These are phyloP conservation scores for Campoplex nolae DNA, from an alignment of 2,888 invertebrate genomes.

Conservation along the genomic window DNA sequence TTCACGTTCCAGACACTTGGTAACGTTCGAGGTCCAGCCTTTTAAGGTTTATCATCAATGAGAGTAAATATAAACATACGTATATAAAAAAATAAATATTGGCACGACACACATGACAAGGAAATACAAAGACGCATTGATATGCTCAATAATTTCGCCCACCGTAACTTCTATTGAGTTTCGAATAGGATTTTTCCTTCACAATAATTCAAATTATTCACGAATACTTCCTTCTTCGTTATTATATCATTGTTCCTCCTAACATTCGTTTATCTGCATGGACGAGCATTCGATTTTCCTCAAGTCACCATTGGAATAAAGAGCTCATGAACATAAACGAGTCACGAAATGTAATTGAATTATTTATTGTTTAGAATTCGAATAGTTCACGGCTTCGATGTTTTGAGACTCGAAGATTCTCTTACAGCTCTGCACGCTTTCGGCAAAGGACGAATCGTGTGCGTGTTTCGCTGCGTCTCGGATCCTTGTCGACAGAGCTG, in stretches of 20 bases:
- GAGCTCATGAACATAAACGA: not conserved
- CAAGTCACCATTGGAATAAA: not conserved
- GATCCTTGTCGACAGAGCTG: conserved; percentile 28
- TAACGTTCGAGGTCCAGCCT: conserved; percentile 62
- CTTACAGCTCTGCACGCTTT: not conserved
- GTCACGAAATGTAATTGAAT: not conserved
- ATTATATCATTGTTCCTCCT: not conserved
- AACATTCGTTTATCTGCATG: not conserved
- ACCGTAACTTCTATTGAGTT: conserved; percentile 29
- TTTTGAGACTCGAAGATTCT: not conserved
- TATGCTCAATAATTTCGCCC: conserved; percentile 56
- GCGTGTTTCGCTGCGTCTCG: not conserved
- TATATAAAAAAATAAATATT: not conserved
- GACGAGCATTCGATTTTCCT: not conserved
- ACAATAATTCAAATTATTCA: conserved; percentile 9
- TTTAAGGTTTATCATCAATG: conserved; percentile 66
- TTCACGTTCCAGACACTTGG: conserved; percentile 51
- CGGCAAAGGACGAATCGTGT: not conserved
- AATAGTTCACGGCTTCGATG: not conserved
- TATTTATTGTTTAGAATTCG: conserved; percentile 14
- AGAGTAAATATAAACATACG: conserved; percentile 22
- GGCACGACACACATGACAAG: conserved; percentile 6
- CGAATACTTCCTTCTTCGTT: conserved; percentile 9
- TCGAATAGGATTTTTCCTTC: not conserved
- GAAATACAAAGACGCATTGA: conserved; percentile 37